Base-by-base conservation (phyloP, 2,888 invertebrate species). In the Lissonota sp. region DNA sequence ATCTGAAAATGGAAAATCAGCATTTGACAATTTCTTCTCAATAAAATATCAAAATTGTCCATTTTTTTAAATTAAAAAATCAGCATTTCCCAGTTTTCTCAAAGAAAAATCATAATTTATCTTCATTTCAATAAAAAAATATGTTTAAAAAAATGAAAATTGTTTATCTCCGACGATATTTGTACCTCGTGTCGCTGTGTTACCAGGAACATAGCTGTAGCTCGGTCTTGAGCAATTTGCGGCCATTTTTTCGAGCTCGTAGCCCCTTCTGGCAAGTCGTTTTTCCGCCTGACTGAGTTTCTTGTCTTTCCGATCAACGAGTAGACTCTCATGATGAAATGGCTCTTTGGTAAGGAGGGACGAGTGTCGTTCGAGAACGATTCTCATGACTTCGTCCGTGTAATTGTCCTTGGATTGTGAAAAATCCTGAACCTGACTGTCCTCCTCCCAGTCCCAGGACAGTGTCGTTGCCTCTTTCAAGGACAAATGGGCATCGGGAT, bases 221-320 rank as follows among this genome's bases (percentile, higher is more conserved):
- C 95, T 95, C 8, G 95, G 95, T 62, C 91, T 90, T 0, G 92
- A 92, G 64, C 95, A 95, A 53, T 94, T 93, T 0, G 95, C 95
- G 0, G 97, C 97, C 92, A 97, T 97, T 93, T 99, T 99, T 90
- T 99, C 99, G 84, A 98, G 93, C 91, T 99, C 98, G 91, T 99
- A 99, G 55, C 97, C 96, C 83, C 98, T 95, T 90, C 98, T 97
- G 0, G 99, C 99, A 71, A 98, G 93, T 85, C 98, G 94, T 92
- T 99, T 99, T 91, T 99, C 99, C 40, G 97, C 97, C 90, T 97
- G 97, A 0, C 98, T 98, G 57, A 99, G 93, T 89, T 98, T 98
- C 92, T 98, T 97, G 89, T 99, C 99, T 90, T 99, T 98, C 57
- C 98, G 95, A 92, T 99, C 99, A 4, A 99, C 97, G 44, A 99